Evolutionary conservation across 2,113 vertebrate species (phyloP), one percentile per base, ranked within the genome.

Genomic region (Hylia prasina): DNA sequence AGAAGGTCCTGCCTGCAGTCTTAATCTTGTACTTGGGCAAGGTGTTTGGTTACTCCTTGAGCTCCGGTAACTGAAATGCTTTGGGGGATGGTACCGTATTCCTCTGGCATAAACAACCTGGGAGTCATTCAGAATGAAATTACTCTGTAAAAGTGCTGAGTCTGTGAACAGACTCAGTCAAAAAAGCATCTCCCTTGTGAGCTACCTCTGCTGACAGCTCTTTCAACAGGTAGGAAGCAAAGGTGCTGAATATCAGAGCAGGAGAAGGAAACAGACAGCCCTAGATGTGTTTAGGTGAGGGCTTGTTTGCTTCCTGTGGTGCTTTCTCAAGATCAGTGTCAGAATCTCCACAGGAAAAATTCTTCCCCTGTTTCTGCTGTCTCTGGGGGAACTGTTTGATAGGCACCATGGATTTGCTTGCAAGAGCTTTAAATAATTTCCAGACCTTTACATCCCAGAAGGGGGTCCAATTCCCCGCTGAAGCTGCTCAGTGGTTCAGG

Each of bases 371-470:
- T 64, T 95, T 45, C 42, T 90, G 8, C 69, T 83, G 42, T 92
- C 95, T 93, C 93, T 83, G 78, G 88, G 88, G 69, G 93, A 77
- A 85, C 64, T 42, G 77, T 85, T 91, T 95, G 95, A 96, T 72
- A 96, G 80, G 66, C 91, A 96, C 94, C 79, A 87, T 66, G 70
- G 78, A 93, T 97, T 97, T 96, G 66, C 93, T 97, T 95, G 91
- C 87, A 95, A 94, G 85, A 45, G 58, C 85, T 95, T 95, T 83
- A 96, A 95, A 95, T 96, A 95, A 97, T 97, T 97, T 91, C 80
- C 54, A 89, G 91, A 69, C 35, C 64, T 96, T 89, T 82, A 95
- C 81, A 60, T 94, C 95, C 66, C 86, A 86, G 94, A 87, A 82
- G 69, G 88, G 91, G 71, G 86, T 86, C 75, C 93, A 89, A 83